Base-by-base conservation (phyloP, 1,140 invertebrate species). In the Bombus difficillimus region DNA sequence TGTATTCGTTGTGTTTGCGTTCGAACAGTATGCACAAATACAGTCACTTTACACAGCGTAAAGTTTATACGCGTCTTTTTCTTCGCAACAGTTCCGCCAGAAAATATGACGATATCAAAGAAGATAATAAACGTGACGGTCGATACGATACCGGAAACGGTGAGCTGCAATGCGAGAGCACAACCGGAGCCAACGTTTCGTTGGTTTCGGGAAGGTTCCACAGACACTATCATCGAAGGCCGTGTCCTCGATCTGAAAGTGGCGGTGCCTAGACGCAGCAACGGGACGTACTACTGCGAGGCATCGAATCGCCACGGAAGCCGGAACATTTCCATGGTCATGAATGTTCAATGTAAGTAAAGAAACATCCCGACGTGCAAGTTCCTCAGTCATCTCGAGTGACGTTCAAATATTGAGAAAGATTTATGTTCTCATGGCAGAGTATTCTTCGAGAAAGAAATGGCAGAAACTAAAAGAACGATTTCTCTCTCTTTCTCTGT, bases 311-410 rank as follows among this genome's bases (percentile, higher is more conserved):
- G 96, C 78, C 97, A 98, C 91, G 98, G 98, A 41, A 96, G 95
- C 73, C 95, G 96, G 62, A 96, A 96, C 72, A 96, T 96, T 15
- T 96, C 96, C 18, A 96, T 97, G 28, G 96, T 96, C 84, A 96
- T 98, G 86, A 97, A 98, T 93, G 97, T 98, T 71, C 96, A 97
- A 95, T 98, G 98, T 98, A 95, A 97, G 97, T 97, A 91, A 34
- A 82, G 74, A 83, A 78, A 69, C 43, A 57, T 69, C 64, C 41
- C 2, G 32, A 13, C 13, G 18, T 3, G 39, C 15, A 1, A 22
- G 37, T 34, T 41, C 32, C 39, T 15, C 0, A 72, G 71, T 34
- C 59, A 53, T 74, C 57, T 68, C 72, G 72, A 37, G 73, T 15
- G 64, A 57, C 41, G 64, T 77, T 68, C 80, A 64, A 82, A 82